Evolutionary conservation across 2,113 vertebrate species (phyloP), one percentile per base, ranked within the genome.

Genomic region (Clarias macrocephalus): DNA sequence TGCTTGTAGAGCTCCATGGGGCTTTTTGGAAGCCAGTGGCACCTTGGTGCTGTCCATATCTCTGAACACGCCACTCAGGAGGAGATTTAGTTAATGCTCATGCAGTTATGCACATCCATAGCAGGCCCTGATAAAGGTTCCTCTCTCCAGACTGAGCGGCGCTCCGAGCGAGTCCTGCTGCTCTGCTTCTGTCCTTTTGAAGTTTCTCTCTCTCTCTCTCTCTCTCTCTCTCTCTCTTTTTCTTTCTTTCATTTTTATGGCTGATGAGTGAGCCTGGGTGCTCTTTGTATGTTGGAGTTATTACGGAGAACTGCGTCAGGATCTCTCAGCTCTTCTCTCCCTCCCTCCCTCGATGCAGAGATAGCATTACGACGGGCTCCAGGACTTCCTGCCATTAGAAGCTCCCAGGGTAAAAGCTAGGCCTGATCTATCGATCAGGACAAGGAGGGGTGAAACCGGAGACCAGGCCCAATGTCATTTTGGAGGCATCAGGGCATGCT

Each of bases 351-450:
- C 81, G 95, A 95, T 95, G 93, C 95, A 95, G 94, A 96, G 96
- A 97, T 97, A 97, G 96, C 96, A 96, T 98, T 97, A 97, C 97
- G 94, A 2, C 93, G 92, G 94, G 96, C 96, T 97, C 96, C 95
- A 96, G 94, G 94, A 97, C 96, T 96, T 97, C 96, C 96, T 97
- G 96, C 96, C 96, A 97, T 98, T 97, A 97, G 94, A 92, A 96
- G 94, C 96, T 96, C 84, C 96, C 91, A 90, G 95, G 97, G 98
- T 97, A 97, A 96, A 97, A 99, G 97, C 95, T 95, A 93, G 95
- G 97, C 96, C 96, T 96, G 95, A 96, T 93, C 95, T 98, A 99
- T 99, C 93, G 97, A 99, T 98, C 97, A 95, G 95, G 92, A 94
- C 94, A 94, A 93, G 95, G 96, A 96, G 95, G 94, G 94, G 93